Conservation (phyloP, 2,113 vertebrate genomes). For the Ceyx melanurus region DNA sequence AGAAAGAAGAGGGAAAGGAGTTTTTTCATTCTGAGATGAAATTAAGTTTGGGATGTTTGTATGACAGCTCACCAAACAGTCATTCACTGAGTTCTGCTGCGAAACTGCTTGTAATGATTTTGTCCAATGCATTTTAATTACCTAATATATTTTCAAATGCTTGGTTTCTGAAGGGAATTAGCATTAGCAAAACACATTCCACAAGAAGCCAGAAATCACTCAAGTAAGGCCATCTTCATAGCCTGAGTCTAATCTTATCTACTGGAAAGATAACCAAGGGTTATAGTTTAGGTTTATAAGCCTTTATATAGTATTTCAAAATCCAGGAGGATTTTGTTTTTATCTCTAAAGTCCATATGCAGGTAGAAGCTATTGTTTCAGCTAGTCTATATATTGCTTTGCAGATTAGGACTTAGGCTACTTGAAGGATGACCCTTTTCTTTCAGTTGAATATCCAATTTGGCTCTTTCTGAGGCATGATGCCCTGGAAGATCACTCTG, state of each 20-base stretch:
- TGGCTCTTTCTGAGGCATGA: not conserved
- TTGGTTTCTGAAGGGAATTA: conserved; percentile 2
- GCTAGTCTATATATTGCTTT: conserved; percentile 8
- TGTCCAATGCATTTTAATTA: conserved; percentile 5
- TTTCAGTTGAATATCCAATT: not conserved
- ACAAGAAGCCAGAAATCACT: conserved; percentile 21
- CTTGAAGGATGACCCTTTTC: conserved; percentile 25
- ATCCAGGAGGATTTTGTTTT: conserved; percentile 45
- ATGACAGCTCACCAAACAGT: not conserved
- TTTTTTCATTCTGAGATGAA: not conserved
- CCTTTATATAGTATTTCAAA: conserved; percentile 62
- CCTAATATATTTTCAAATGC: not conserved
- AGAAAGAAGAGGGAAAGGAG: not conserved
- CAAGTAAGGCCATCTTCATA: conserved; percentile 45
- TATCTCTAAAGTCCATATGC: conserved; percentile 34
- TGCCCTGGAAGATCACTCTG: not conserved
- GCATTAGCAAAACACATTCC: conserved; percentile 37
- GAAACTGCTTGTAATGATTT: not conserved
- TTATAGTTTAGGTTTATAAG: conserved; percentile 49
- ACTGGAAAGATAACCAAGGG: conserved; percentile 55
- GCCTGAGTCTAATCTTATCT: conserved; percentile 59
- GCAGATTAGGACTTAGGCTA: conserved; percentile 35
- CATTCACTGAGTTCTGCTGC: not conserved
- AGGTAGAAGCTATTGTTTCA: conserved; percentile 25
- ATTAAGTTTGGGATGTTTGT: not conserved